A percentile compares a stretch with the other conserved stretches of the same genome.
phyloP scores from a whole-genome alignment of 1,140 invertebrate genomes.

The Luehdorfia chinensis region DNA sequence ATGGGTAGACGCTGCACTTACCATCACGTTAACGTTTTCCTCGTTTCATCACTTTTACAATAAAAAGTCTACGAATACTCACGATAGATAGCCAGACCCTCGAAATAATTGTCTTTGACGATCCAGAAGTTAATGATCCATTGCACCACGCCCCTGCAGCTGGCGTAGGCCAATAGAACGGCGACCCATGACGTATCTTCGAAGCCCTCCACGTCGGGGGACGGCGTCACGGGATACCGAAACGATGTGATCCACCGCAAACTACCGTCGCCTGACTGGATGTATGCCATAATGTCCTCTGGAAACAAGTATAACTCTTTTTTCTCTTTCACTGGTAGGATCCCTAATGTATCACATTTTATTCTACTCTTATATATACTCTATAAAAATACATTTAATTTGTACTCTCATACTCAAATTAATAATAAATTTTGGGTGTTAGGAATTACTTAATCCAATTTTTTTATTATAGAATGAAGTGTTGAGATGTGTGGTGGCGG shows the following conservation, averaged over 20 bases:
- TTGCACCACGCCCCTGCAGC: slow-evolving; percentile 45
- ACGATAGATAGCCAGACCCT: slow-evolving; percentile 40
- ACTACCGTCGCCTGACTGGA: slow-evolving; percentile 18
- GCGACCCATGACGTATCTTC: slow-evolving; percentile 55
- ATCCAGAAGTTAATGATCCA: slow-evolving; percentile 65
- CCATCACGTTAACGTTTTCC: too few species aligned
- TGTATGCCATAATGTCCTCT: slow-evolving; percentile 34
- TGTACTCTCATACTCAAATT: too few species aligned
- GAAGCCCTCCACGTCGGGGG: background rate
- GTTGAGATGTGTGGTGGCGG: too few species aligned
- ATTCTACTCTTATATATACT: too few species aligned
- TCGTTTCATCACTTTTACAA: too few species aligned
- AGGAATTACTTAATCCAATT: too few species aligned
- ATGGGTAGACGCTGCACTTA: too few species aligned
- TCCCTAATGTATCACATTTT: too few species aligned
- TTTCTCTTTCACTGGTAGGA: too few species aligned
- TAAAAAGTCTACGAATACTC: slow-evolving; percentile 20
- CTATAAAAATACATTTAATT: too few species aligned
- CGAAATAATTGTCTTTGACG: slow-evolving; percentile 55
- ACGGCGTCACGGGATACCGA: background rate
- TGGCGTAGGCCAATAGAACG: slow-evolving; percentile 45
- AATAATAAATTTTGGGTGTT: too few species aligned
- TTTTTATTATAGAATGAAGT: too few species aligned
- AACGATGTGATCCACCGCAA: slow-evolving; percentile 23
- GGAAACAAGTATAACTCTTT: background rate